Evolutionary conservation across 1,140 invertebrate genomes (phyloP).

Genomic region (Ridgeia piscesae): DNA sequence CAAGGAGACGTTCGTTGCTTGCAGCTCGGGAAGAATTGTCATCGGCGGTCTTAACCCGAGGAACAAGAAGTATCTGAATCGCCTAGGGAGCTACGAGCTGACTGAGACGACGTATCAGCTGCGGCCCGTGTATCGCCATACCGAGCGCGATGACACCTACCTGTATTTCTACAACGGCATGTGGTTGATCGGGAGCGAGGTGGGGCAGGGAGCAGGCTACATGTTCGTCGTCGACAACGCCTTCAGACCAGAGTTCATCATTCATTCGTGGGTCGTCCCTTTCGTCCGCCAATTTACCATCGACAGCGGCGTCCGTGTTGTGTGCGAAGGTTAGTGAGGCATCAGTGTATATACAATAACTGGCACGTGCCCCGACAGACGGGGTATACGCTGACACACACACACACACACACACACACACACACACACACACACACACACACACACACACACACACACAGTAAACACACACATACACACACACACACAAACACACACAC

Average conservation of each 20-base stretch:
- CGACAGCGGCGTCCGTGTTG: not conserved
- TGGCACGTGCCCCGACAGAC: too few species aligned
- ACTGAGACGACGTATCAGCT: not conserved
- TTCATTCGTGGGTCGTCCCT: not conserved
- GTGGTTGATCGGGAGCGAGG: conserved; percentile 2
- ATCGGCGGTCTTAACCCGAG: not conserved
- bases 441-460: not conserved
- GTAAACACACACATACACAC: too few species aligned
- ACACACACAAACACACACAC: too few species aligned
- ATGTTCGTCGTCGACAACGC: conserved; percentile 12
- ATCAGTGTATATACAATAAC: not conserved
- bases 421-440: not conserved
- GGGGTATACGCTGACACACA: too few species aligned
- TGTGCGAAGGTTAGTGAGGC: not conserved
- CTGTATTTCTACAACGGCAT: not conserved
- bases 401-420: too few species aligned
- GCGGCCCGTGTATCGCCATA: not conserved
- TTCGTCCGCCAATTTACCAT: not conserved
- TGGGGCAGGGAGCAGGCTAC: not conserved
- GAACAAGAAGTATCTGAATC: not conserved
- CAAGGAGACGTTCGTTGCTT: not conserved
- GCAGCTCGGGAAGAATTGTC: not conserved
- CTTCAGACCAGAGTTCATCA: conserved; percentile 8
- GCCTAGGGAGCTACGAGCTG: not conserved
- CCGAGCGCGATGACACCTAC: not conserved